Conservation (phyloP, 1,140 invertebrate species). For the Pemphigus obesinymphae region DNA sequence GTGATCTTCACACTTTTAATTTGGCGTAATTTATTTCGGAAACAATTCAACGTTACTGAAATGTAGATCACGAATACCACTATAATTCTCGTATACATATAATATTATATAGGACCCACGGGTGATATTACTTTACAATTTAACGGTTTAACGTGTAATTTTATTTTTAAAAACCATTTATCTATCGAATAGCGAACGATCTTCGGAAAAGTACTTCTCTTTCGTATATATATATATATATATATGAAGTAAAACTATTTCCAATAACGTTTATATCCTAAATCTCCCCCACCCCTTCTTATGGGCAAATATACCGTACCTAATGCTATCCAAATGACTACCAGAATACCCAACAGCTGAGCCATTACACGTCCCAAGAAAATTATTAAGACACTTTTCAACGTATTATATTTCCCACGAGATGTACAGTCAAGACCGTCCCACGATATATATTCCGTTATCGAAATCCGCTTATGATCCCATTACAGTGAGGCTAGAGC, state of each 20-base stretch:
- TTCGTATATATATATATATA: not conserved
- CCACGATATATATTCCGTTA: slow-evolving; percentile 10
- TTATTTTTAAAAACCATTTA: slow-evolving; percentile 5
- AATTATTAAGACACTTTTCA: slow-evolving; percentile 39
- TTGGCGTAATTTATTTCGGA: not conserved
- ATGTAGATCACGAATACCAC: not conserved
- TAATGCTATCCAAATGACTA: slow-evolving; percentile 28
- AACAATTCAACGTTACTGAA: not conserved
- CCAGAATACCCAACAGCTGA: not conserved
- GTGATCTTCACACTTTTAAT: not conserved
- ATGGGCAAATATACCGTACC: not conserved
- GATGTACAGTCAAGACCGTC: not conserved
- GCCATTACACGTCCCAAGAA: slow-evolving; percentile 4
- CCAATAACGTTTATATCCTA: not conserved
- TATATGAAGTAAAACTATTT: slow-evolving; percentile 4
- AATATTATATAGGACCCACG: not conserved
- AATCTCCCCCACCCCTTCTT: not conserved
- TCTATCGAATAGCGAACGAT: not conserved
- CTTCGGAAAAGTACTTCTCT: too few relatives aligned
- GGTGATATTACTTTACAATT: not conserved
- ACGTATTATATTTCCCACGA: slow-evolving; percentile 25
- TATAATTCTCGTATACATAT: not conserved
- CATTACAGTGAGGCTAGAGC: not conserved
- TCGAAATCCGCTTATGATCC: slow-evolving; percentile 29
- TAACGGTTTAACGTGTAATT: not conserved